Percentiles rank a stretch among this genome's conserved stretches.
Conservation (phyloP, 2,797 vertebrate genomes). For the Sebastes wilsoni region DNA sequence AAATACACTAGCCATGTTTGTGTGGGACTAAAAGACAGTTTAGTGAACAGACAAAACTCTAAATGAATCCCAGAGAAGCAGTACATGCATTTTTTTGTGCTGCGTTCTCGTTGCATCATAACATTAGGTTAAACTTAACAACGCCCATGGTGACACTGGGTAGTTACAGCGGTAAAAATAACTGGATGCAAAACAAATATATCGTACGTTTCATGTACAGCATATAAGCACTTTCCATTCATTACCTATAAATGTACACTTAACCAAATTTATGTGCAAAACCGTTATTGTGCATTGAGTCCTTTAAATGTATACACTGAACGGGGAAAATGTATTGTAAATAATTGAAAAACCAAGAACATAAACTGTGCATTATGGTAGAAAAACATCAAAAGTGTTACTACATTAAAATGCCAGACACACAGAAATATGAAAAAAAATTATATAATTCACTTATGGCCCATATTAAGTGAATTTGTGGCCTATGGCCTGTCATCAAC, state of each 20-base stretch:
- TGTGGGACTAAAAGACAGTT: not conserved
- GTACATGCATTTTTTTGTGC: not conserved
- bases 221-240: not conserved
- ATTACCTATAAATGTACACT: not conserved
- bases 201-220: not conserved
- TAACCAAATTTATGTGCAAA: not conserved
- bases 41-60: not conserved
- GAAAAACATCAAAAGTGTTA: not conserved
- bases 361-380: not conserved
- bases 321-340: not conserved
- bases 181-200: not conserved
- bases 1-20: constrained; percentile 11
- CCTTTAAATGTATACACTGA: not conserved
- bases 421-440: not conserved
- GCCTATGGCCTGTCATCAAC: not conserved
- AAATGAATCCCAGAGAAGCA: not conserved
- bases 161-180: not conserved
- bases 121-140: not conserved
- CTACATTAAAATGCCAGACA: not conserved
- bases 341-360: not conserved
- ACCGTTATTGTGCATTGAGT: not conserved
- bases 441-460: accelerated
- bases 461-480: too few relatives aligned
- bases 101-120: not conserved
- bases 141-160: not conserved